phyloP scores from a whole-genome alignment of 2,113 vertebrate species.

The Plecturocebus donacophilus region DNA sequence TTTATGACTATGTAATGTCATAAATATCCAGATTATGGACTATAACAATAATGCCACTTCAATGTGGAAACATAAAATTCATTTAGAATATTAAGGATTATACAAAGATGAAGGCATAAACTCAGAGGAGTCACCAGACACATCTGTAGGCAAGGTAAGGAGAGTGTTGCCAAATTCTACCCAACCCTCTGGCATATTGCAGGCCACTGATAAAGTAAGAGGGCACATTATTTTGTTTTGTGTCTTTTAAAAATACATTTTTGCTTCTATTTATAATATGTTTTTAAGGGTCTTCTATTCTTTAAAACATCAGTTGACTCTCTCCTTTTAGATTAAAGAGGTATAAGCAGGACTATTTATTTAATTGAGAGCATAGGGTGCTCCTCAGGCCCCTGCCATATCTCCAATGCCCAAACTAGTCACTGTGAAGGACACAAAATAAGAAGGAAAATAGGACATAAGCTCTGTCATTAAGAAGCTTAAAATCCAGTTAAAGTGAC shows the following conservation, averaged over 20 bases:
- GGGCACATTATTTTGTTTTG: neutral
- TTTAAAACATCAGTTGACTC: neutral
- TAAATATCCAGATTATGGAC: neutral
- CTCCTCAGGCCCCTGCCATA: neutral
- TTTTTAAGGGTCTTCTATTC: neutral
- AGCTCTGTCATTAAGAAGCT: neutral
- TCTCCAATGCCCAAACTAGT: neutral
- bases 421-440: neutral
- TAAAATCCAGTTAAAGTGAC: slow-evolving; percentile 8
- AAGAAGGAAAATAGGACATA: slow-evolving; percentile 8
- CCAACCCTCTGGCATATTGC: neutral
- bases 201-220: neutral
- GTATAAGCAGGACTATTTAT: neutral
- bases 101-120: neutral
- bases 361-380: neutral
- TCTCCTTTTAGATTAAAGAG: neutral
- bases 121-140: neutral
- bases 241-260: neutral
- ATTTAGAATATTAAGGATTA: neutral
- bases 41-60: neutral
- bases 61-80: neutral
- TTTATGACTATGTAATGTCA: neutral
- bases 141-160: neutral
- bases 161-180: neutral
- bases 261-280: neutral